phyloP scores from a whole-genome alignment of 2,113 vertebrate genomes.

The Gopherus evgoodei region DNA sequence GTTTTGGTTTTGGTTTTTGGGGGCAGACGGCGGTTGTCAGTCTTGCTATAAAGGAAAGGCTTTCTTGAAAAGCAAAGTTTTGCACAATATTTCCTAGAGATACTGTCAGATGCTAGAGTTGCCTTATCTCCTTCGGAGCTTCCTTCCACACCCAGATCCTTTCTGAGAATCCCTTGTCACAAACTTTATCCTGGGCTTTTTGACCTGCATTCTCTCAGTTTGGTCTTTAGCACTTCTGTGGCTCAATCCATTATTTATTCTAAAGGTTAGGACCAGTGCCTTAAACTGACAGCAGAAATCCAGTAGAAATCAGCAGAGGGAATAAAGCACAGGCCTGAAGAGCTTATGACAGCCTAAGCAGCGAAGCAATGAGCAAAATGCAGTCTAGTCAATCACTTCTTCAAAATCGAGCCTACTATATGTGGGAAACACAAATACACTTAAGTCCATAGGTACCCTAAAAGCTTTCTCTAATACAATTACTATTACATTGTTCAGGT shows the following conservation, averaged over 20 bases:
- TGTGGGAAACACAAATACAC: neutral
- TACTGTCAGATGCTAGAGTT: no score
- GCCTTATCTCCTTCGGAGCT: no score
- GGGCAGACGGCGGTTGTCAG: neutral
- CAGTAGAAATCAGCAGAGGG: neutral
- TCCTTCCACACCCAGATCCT: no score
- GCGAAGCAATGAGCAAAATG: neutral
- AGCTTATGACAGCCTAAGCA: neutral
- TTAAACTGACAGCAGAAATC: neutral
- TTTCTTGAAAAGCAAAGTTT: neutral
- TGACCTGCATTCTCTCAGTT: neutral
- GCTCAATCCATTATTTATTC: neutral
- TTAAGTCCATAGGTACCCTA: neutral
- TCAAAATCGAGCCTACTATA: neutral
- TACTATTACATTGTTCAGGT: neutral
- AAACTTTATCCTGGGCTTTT: neutral
- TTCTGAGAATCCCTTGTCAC: neutral
- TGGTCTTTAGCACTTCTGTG: neutral
- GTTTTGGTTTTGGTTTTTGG: neutral
- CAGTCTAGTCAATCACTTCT: neutral
- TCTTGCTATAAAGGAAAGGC: neutral
- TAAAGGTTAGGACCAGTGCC: neutral
- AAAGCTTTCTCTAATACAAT: neutral
- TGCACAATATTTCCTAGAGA: neutral
- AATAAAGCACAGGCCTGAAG: neutral